These are phyloP conservation scores for Aspidoscelis tigris DNA, from an alignment of 2,113 vertebrate species.

Conservation along the genomic window DNA sequence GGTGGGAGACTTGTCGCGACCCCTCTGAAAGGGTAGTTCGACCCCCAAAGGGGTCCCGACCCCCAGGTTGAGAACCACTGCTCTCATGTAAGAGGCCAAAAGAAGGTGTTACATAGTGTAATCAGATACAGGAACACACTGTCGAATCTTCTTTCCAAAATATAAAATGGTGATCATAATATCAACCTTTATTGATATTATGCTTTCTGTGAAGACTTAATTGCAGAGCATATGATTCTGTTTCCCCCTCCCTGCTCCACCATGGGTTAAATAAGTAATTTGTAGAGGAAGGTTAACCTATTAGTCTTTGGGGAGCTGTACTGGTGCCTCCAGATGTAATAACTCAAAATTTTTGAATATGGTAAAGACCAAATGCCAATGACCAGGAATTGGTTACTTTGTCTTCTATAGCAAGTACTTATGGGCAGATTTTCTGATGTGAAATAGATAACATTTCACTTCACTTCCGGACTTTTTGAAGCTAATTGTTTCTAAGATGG, in stretches of 20 bases:
- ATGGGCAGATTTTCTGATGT: neutral
- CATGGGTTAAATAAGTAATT: too few species aligned
- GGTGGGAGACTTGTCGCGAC: too few species aligned
- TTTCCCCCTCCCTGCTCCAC: too few species aligned
- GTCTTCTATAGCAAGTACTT: neutral
- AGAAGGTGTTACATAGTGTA: neutral
- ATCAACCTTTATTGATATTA: neutral
- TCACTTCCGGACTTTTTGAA: neutral
- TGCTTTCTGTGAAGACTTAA: neutral
- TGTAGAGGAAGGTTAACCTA: neutral
- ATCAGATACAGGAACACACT: neutral
- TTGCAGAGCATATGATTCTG: neutral
- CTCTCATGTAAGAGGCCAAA: too few species aligned
- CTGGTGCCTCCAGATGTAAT: neutral
- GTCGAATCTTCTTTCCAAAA: neutral
- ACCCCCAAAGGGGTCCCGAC: too few species aligned
- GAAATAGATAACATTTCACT: neutral
- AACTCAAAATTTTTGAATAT: neutral
- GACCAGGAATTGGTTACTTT: neutral
- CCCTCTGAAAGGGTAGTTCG: too few species aligned
- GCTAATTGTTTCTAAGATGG: neutral
- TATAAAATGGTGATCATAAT: neutral
- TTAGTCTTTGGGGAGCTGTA: neutral
- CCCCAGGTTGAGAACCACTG: too few species aligned
- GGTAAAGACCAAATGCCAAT: neutral